These are phyloP conservation scores for Lutjanus campechanus DNA, from an alignment of 2,797 vertebrate genomes.

Conservation along the genomic window DNA sequence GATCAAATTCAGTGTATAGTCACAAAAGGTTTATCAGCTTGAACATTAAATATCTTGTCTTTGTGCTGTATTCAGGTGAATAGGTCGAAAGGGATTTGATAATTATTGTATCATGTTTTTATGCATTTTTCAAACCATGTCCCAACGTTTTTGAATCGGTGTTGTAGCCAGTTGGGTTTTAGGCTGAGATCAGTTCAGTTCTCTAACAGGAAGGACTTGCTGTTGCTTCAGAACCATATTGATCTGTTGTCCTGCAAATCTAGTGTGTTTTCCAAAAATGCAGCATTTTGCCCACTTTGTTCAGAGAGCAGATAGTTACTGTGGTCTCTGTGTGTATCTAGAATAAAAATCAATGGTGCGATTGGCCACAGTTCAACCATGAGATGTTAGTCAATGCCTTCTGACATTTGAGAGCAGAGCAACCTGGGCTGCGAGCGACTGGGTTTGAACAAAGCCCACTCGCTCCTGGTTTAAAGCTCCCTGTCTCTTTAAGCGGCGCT, in stretches of 20 bases:
- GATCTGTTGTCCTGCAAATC: slow-evolving; percentile 26
- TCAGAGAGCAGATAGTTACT: neutral
- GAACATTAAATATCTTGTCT: no score
- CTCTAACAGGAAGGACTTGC: neutral
- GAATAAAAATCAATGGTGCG: slow-evolving; percentile 12
- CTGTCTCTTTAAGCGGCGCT: slow-evolving; percentile 79
- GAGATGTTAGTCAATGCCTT: neutral
- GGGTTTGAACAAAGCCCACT: slow-evolving; percentile 5
- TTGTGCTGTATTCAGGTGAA: no score
- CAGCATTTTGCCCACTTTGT: neutral
- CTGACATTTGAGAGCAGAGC: slow-evolving; percentile 19
- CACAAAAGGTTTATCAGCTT: no score
- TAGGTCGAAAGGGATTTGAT: no score
- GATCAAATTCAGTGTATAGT: no score
- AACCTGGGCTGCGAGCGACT: neutral
- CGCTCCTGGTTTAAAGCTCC: slow-evolving; percentile 19
- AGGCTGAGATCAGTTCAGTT: neutral
- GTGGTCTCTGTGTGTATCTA: neutral
- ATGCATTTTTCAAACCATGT: no score
- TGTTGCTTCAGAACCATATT: neutral
- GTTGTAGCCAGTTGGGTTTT: neutral
- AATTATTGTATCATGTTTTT: no score
- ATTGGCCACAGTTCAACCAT: slow-evolving; percentile 8
- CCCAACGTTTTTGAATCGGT: no score
- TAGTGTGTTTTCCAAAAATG: neutral